phyloP scores from a whole-genome alignment of 1,140 invertebrate species.

The Bombus soroeensis region DNA sequence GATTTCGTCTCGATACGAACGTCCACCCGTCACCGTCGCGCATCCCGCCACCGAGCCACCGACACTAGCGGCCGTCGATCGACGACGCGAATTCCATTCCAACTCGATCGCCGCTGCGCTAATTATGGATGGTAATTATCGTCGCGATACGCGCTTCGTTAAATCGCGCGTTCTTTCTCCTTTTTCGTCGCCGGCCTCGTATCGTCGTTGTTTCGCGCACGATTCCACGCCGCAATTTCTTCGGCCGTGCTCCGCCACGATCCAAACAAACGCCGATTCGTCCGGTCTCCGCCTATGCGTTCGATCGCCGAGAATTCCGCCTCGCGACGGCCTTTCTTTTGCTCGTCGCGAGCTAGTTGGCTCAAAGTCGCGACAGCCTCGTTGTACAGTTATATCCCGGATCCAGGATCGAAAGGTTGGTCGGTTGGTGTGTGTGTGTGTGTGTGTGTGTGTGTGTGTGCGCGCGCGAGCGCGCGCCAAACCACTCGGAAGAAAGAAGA shows the following conservation, averaged over 20 bases:
- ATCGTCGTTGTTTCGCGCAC: no score
- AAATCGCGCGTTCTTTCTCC: background rate
- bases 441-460: background rate
- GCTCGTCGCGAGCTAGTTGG: background rate
- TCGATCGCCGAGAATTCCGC: background rate
- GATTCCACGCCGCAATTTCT: background rate
- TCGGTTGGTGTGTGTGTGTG: no score
- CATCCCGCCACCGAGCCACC: background rate
- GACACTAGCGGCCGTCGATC: background rate
- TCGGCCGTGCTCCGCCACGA: no score
- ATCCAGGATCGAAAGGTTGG: slow-evolving; percentile 2
- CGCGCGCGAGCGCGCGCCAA: no score
- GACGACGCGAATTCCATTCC: background rate
- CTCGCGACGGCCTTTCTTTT: background rate
- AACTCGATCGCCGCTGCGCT: background rate
- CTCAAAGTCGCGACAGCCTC: slow-evolving; percentile 1
- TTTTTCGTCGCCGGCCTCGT: no score
- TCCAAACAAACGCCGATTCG: background rate
- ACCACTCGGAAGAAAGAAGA: background rate
- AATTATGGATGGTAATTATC: background rate
- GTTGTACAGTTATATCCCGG: slow-evolving; percentile 33
- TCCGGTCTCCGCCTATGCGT: background rate
- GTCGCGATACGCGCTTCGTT: slow-evolving; percentile 8
- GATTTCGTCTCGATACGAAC: slow-evolving; percentile 1
- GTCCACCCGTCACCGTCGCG: background rate